Conservation (phyloP, 2,113 vertebrate species). For the Conger conger region DNA sequence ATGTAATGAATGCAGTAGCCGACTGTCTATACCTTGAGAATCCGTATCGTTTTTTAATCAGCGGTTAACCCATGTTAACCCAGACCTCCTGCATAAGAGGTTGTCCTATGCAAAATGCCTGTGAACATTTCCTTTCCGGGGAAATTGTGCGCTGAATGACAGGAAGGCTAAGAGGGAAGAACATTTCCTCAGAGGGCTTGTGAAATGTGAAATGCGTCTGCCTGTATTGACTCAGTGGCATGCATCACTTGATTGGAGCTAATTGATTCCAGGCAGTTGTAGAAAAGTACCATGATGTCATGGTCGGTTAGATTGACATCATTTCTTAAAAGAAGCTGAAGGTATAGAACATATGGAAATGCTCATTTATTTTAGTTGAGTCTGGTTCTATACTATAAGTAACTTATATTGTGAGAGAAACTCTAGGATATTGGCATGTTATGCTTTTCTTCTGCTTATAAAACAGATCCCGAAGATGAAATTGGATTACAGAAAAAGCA, state of each 20-base stretch:
- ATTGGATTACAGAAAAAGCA: not conserved
- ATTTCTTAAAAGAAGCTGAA: not conserved
- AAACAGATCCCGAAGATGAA: not conserved
- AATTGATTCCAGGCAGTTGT: constrained; percentile 8
- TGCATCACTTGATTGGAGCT: constrained; percentile 1
- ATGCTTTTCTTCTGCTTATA: not conserved
- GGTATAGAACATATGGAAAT: not conserved
- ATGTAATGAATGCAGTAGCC: constrained; percentile 10
- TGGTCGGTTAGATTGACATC: not conserved
- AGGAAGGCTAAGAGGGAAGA: not conserved
- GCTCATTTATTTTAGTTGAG: not conserved
- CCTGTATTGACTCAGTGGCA: constrained; percentile 12
- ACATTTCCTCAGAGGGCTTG: not conserved
- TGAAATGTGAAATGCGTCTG: constrained; percentile 11
- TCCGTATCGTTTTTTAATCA: not conserved
- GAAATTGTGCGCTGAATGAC: not conserved
- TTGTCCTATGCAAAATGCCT: not conserved
- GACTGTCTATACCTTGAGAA: not conserved
- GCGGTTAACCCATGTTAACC: not conserved
- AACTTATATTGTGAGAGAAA: not conserved
- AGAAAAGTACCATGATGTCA: not conserved
- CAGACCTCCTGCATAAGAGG: not conserved
- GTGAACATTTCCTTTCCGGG: not conserved
- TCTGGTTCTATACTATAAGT: not conserved
- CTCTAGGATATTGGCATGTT: not conserved